Conservation (phyloP, 2,797 vertebrate species). For the Leontocebus nigricollis region DNA sequence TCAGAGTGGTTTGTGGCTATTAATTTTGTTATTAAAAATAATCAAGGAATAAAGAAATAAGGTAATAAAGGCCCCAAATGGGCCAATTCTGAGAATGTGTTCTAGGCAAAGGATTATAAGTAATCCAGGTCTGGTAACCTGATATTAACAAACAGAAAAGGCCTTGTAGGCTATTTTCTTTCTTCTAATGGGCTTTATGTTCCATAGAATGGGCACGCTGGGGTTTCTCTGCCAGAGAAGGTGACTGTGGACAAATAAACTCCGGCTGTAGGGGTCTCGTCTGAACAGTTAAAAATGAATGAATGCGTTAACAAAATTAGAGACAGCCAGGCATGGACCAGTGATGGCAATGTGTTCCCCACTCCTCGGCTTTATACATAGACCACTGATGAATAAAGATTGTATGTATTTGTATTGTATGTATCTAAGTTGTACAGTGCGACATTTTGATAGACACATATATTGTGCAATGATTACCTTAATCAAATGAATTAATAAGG, state of each 20-base stretch:
- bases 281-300: neutral
- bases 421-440: neutral
- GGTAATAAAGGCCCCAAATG: neutral
- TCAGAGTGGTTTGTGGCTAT: neutral
- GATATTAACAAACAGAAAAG: neutral
- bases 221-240: neutral
- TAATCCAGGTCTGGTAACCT: neutral
- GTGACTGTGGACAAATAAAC: neutral
- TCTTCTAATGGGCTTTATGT: neutral
- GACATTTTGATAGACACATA: neutral
- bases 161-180: neutral
- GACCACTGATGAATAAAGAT: neutral
- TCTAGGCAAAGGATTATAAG: neutral
- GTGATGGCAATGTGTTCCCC: fast-evolving
- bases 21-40: conserved; percentile 17
- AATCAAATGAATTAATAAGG: neutral
- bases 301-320: too few relatives aligned
- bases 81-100: neutral
- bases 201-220: neutral
- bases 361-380: neutral
- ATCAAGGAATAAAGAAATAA: neutral
- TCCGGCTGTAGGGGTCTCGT: too few relatives aligned
- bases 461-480: neutral
- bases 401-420: too few relatives aligned
- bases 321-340: fast-evolving